Conservation (phyloP, 2,888 invertebrate genomes). For the Hermodice carunculata region DNA sequence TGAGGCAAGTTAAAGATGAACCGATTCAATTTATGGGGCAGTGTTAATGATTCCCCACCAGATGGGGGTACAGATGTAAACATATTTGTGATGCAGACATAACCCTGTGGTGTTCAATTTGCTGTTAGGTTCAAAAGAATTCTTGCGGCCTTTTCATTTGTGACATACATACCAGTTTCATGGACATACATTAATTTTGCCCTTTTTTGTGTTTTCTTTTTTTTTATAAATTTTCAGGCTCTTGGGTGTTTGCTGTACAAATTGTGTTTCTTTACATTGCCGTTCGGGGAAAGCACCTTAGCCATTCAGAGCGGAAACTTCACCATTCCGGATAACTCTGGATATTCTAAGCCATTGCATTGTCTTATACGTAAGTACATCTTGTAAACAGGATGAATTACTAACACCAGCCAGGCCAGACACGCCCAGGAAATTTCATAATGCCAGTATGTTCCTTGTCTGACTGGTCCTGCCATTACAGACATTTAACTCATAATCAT, state of each 20-base stretch:
- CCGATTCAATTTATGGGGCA: too few species aligned
- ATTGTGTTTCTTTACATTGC: constrained; percentile 88
- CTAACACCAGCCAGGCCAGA: too few species aligned
- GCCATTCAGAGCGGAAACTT: constrained; percentile 92
- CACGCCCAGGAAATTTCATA: too few species aligned
- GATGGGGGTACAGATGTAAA: too few species aligned
- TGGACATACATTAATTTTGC: neutral
- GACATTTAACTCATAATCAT: too few species aligned
- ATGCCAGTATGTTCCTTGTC: too few species aligned
- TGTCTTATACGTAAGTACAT: constrained; percentile 78
- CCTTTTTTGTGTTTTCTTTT: neutral
- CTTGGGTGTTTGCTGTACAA: constrained; percentile 90
- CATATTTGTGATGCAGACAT: too few species aligned
- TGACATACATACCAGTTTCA: neutral
- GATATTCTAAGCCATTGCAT: constrained; percentile 79
- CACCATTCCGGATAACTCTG: constrained; percentile 84
- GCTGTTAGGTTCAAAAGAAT: too few species aligned
- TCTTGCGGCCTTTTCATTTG: neutral
- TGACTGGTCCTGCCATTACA: too few species aligned
- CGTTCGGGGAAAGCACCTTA: constrained; percentile 92
- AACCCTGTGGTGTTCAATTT: too few species aligned
- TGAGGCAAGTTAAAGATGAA: too few species aligned
- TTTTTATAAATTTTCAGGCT: constrained; percentile 73
- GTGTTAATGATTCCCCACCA: too few species aligned
- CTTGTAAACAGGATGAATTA: neutral